Evolutionary conservation across 2,113 vertebrate species (phyloP), one percentile per base, ranked within the genome.

Genomic region (Pteruthius melanotis): DNA sequence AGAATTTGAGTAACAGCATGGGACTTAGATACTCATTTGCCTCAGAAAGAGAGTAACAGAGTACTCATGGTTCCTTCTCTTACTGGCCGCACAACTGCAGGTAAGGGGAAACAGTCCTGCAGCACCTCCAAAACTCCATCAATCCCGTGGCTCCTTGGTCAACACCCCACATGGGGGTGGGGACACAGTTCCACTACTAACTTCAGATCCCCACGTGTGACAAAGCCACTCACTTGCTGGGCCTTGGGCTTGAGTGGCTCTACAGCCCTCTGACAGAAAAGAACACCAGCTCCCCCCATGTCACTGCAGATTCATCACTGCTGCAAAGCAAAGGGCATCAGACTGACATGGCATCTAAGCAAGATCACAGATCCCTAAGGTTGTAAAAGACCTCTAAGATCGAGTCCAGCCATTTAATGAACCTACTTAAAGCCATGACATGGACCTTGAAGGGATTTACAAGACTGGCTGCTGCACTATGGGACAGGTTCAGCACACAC

Each of bases 271-370:
- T 1, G 15, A 13, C 28, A 76, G 18, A 6, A 4, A 20, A 52
- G 42, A 60, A 23, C 52, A n/a, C 20, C 7, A 4, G 13, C 15
- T 79, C 8, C 31, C 16, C 15, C 14, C 9, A 18, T 1, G 4
- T 7, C 4, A 4, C 44, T 52, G 17, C 35, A 47, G 56, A 53
- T 21, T 35, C 28, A 35, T 13, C 52, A 11, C 35, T 31, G 20
- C 11, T 6, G 4, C 61, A 59, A 20, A 57, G 66, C 42, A 49
- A 88, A 69, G 23, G 27, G 40, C 27, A 20, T 31, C 35, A 15
- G 7, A 11, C 37, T 27, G 52, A 15, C 39, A 77, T 0, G 0
- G 19, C 2, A 0, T 35, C n/a, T 33, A 28, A 76, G 49, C 8
- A 12, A 68, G 30, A 15, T 11, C 56, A 69, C 31, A 30, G 9